Base-by-base conservation (phyloP, 23 tunicate genomes). In the Botrylloides violaceus region DNA sequence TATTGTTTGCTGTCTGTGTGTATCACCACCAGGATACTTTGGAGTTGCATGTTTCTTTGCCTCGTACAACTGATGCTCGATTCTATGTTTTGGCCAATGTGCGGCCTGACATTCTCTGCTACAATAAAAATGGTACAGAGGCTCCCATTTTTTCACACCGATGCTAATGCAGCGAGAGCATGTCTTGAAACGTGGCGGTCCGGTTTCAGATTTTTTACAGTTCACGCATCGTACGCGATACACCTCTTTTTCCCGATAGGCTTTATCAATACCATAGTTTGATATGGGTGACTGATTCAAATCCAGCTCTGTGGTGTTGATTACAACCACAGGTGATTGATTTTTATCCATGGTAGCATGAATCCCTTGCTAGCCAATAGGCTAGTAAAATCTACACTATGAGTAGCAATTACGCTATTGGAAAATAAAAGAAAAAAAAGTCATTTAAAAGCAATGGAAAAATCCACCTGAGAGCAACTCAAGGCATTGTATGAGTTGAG, bases 1-100 rank as follows among this genome's bases (percentile, higher is more conserved):
- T n/a, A n/a, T n/a, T n/a, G n/a, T n/a, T n/a, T n/a, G n/a, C n/a
- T n/a, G n/a, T n/a, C n/a, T n/a, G n/a, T n/a, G n/a, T n/a, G n/a
- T 43, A 15, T 43, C 53, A 43, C 9, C 15, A 15, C 53, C 53
- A 43, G 9, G 12, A n/a, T n/a, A n/a, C 9, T 43, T 43, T 9
- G 15, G 12, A 43, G 53, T 43, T 43, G 53, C 53, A 43, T 43
- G 9, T 7, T 43, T 43, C 15, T 15, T 9, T 7, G 70, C 34
- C 9, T 63, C 70, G 29, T 27, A 6, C 4, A 27, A 19, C n/a
- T 63, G 26, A 33, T 63, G 70, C 29, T 63, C 70, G 29, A 27
- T 31, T 29, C 70, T 33, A 63, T 63, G 70, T 31, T 28, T 63
- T 25, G 26, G 20, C 70, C 70, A 63, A 34, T 63, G 32, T 25